Conservation (phyloP, 1,140 invertebrate genomes). For the Physella acuta region DNA sequence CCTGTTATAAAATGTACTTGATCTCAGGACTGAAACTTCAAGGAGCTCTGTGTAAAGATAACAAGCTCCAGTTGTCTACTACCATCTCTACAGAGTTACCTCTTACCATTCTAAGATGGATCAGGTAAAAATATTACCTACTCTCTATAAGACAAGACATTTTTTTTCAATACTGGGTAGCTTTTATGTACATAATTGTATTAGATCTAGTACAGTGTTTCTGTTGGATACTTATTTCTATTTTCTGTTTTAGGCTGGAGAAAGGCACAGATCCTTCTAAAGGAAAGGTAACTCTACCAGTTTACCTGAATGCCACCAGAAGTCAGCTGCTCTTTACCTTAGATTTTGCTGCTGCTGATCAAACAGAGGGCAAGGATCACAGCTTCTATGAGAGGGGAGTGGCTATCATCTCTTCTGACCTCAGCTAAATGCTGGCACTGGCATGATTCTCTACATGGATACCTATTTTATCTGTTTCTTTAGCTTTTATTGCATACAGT, state of each 20-base stretch:
- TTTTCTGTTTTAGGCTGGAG: constrained; percentile 38
- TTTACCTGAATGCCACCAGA: constrained; percentile 95
- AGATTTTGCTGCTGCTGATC: constrained; percentile 77
- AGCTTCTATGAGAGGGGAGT: constrained; percentile 93
- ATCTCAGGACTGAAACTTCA: constrained; percentile 89
- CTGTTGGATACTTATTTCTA: background rate
- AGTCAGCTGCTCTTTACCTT: constrained; percentile 93
- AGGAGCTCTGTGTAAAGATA: constrained; percentile 88
- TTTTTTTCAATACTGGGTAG: background rate
- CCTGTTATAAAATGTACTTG: too few species aligned
- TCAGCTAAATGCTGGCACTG: constrained; percentile 44
- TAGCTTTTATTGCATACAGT: background rate
- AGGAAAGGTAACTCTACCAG: constrained; percentile 80
- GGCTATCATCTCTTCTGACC: constrained; percentile 65
- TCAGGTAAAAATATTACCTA: constrained; percentile 62
- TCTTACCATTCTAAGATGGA: constrained; percentile 84
- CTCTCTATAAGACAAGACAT: background rate
- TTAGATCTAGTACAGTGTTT: too few species aligned
- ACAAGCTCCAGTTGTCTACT: constrained; percentile 86
- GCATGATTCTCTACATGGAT: too few species aligned
- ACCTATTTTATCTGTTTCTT: background rate
- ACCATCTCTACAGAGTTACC: constrained; percentile 93
- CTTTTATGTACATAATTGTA: background rate
- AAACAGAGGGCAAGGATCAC: constrained; percentile 78
- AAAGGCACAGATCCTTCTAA: constrained; percentile 30